Base-by-base conservation (phyloP, 1,140 invertebrate genomes). In the Tetramorium simillimum region DNA sequence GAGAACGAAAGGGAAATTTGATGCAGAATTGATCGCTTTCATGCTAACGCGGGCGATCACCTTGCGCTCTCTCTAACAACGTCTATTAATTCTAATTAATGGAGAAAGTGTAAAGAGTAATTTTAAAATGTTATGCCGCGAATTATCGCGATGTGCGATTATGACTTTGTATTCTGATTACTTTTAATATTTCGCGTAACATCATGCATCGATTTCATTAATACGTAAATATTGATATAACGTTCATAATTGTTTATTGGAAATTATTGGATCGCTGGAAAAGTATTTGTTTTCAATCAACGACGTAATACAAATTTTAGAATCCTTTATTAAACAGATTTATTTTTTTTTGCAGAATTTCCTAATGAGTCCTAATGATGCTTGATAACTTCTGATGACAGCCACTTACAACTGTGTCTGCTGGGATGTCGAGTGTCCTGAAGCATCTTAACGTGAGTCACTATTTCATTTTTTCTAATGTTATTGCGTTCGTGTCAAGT, bases 31-130 rank as follows among this genome's bases (percentile, higher is more conserved):
- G 60, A 87, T 77, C 89, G 53, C 88, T 90, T 89, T 89, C 88
- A 24, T 72, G 49, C 21, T 33, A 89, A 70, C 60, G 69, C 69
- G 73, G 73, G 53, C 82, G 63, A 89, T 89, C 65, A 76, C 60
- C n/a, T 63, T 58, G 53, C 51, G 37, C 86, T 18, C 88, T 84
- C 85, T 78, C 88, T 87, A 82, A 86, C 63, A 89, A 87, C 70
- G 10, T 53, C 85, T 70, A 92, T 92, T 92, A 88, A 91, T 91
- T 85, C 89, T 91, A 92, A 92, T 92, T 92, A 92, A 75, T 53
- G 85, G 88, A 80, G 91, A 92, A 91, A 92, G 90, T 87, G 58
- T 65, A 49, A 89, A 82, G 33, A 58, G 12, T 62, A 89, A 89
- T 89, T 77, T 28, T 58, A 10, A 77, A 33, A 53, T 53, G 49